Percentiles rank a stretch among this genome's conserved stretches.
Conservation (phyloP, 2,113 vertebrate genomes). For the Calyptomena viridis region DNA sequence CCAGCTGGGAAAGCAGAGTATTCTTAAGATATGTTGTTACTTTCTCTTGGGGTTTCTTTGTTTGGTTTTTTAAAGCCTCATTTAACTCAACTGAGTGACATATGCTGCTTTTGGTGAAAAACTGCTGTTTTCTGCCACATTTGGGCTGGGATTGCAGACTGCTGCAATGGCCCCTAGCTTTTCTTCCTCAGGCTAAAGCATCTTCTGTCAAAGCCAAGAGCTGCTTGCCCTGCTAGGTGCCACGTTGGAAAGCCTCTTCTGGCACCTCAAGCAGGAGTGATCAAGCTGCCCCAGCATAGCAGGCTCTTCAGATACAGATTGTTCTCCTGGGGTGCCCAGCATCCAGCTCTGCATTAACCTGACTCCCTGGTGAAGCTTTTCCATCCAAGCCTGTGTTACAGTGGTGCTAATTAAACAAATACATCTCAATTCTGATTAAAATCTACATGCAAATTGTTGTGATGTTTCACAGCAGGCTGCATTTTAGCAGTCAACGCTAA, state of each 20-base stretch:
- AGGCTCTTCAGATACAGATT: not conserved
- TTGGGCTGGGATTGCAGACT: not conserved
- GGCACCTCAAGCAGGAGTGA: not conserved
- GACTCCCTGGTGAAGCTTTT: not conserved
- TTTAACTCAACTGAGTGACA: not conserved
- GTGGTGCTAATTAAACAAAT: constrained; percentile 74
- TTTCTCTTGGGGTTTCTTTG: not conserved
- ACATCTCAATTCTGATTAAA: constrained; percentile 74
- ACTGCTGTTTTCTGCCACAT: not conserved
- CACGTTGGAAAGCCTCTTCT: not conserved
- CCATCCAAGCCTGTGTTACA: constrained; percentile 4
- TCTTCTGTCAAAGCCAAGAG: not conserved
- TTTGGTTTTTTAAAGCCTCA: not conserved
- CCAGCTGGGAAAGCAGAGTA: not conserved
- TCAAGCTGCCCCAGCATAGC: not conserved
- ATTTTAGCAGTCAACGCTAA: constrained; percentile 53
- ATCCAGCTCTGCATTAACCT: not conserved
- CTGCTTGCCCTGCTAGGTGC: not conserved
- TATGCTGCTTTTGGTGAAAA: not conserved
- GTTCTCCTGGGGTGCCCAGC: not conserved
- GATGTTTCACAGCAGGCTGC: constrained; percentile 70
- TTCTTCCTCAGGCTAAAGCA: not conserved
- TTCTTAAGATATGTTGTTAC: not conserved
- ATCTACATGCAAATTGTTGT: constrained; percentile 70
- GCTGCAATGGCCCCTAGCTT: not conserved